Base-by-base conservation (phyloP, 2,888 invertebrate species). In the Odontocerum albicorne region DNA sequence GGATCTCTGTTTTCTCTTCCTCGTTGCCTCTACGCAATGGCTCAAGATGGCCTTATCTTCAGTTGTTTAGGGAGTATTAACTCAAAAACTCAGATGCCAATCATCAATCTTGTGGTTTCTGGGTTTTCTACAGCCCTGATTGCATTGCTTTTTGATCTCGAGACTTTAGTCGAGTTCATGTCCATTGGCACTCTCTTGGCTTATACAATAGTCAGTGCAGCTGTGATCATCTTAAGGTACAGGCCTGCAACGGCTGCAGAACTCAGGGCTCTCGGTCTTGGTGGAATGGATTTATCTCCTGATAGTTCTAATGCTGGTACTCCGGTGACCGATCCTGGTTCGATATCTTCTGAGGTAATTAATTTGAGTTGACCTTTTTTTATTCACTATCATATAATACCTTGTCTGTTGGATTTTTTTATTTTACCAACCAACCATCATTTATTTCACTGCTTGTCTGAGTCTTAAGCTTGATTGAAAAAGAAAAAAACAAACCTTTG, bases 131-230 rank as follows among this genome's bases (percentile, higher is more conserved):
- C 90, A 42, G 90, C 89, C 1, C 51, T 89, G 0, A 86, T 95
- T 60, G 93, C 95, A 3, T 72, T 95, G 33, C 69, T 94, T 31
- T 91, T 95, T 66, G 94, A 96, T 71, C 79, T 96, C 63, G 87
- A 91, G 64, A 92, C 92, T 63, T 75, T 96, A 35, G 93, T 96
- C 0, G 94, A 96, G 68, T 94, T 96, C 68, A 93, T 96, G 92
- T 94, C 94, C 1, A 95, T 96, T 65, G 92, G 92, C 0, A 92
- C 92, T 0, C 75, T 93, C 45, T 71, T 92, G 64, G 92, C 93
- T 0, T 95, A 95, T 68, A 93, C 93, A 1, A 92, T 95, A 60
- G 95, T 96, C 2, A 92, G 93, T 61, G 92, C 92, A 10, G 88
- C 90, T 58, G 91, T 95, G 4, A 91, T 96, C 49, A 87, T 95